Evolutionary conservation across 2,888 invertebrate genomes (phyloP).

Genomic region (Creontiades dilutus): DNA sequence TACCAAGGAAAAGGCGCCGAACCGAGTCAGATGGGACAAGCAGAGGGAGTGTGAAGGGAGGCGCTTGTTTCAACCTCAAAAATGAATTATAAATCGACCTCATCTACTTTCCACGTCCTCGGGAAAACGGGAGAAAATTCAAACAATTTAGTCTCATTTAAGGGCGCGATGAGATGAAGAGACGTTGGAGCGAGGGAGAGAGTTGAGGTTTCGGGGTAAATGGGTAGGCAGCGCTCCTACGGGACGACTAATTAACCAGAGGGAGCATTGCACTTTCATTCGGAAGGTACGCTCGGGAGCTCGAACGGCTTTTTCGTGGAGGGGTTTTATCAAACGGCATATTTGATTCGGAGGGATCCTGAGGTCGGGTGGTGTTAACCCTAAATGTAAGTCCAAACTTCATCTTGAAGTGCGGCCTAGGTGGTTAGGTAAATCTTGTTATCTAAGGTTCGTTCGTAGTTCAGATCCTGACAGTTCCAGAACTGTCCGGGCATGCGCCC

Average conservation of each 20-base stretch:
- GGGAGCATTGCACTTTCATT: neutral
- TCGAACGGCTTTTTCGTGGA: neutral
- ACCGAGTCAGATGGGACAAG: no score
- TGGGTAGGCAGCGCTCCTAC: neutral
- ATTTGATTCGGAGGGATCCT: neutral
- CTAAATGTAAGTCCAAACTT: no score
- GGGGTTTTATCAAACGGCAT: neutral
- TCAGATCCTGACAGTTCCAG: no score
- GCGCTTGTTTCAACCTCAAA: neutral
- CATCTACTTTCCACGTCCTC: neutral
- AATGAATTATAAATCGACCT: constrained; percentile 27
- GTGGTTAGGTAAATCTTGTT: no score
- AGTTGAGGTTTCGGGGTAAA: constrained; percentile 15
- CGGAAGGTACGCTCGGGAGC: neutral
- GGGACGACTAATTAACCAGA: constrained; percentile 8
- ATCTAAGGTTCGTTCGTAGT: no score
- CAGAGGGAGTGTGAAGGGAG: neutral
- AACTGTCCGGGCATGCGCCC: no score
- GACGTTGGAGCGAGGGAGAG: neutral
- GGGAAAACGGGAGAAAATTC: neutral
- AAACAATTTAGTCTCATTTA: constrained; percentile 32
- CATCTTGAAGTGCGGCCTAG: no score
- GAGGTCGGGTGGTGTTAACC: no score
- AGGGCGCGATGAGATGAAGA: neutral
- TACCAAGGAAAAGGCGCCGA: neutral